Conservation (phyloP, 2,888 invertebrate genomes). For the Trypoxylon attenuatum region DNA sequence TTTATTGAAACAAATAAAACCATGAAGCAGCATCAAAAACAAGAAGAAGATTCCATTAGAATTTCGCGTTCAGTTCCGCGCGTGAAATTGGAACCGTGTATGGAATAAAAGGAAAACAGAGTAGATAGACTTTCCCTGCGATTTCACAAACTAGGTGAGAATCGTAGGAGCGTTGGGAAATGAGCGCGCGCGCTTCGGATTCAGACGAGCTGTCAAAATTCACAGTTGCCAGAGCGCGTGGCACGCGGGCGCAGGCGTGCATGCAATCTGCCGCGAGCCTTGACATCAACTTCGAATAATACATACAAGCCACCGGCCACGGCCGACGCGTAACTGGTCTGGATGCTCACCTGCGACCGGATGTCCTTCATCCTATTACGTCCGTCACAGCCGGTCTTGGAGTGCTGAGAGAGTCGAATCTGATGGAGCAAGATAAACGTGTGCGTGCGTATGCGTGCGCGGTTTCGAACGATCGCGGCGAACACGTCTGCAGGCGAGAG, state of each 20-base stretch:
- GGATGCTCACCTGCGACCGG: constrained; percentile 55
- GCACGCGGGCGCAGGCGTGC: background rate
- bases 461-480: constrained; percentile 3
- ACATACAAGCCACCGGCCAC: background rate
- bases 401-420: constrained; percentile 31
- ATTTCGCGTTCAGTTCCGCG: too few relatives aligned
- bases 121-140: background rate
- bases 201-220: background rate
- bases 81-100: too few relatives aligned
- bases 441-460: constrained; percentile 27
- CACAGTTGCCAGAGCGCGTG: too few relatives aligned
- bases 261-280: background rate
- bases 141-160: background rate
- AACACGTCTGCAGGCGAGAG: constrained; percentile 44
- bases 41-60: too few relatives aligned
- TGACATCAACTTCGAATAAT: too few relatives aligned
- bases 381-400: constrained; percentile 32
- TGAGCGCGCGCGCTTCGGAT: too few relatives aligned
- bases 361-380: constrained; percentile 59
- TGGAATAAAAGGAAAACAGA: background rate
- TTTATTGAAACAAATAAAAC: too few relatives aligned
- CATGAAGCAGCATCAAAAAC: too few relatives aligned
- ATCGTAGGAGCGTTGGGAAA: too few relatives aligned
- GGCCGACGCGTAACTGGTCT: constrained; percentile 9
- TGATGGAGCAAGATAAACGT: too few relatives aligned